Evolutionary conservation across 2,797 vertebrate species (phyloP).

Genomic region (Cheirogaleus major): DNA sequence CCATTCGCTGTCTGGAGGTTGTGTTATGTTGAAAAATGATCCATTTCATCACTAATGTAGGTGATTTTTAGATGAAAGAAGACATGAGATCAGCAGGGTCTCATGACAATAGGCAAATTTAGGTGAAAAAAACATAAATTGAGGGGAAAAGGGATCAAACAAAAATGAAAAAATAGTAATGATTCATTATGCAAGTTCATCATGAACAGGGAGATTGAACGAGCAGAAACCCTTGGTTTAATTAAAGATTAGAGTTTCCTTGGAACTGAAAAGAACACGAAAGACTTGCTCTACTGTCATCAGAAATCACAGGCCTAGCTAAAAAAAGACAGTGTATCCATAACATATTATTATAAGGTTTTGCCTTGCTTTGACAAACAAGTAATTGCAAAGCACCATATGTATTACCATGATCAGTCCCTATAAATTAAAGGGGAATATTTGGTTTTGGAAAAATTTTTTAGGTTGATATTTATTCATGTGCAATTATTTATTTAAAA

Average conservation of each 20-base stretch:
- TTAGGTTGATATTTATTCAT: background rate
- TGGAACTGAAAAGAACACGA: background rate
- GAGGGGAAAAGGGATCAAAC: background rate
- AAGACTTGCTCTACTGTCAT: background rate
- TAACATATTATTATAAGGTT: background rate
- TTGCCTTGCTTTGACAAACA: background rate
- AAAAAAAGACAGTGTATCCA: background rate
- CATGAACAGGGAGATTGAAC: background rate
- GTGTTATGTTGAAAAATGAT: background rate
- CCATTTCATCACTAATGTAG: background rate
- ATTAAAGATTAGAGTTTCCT: background rate
- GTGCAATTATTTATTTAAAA: background rate
- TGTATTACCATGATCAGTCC: background rate
- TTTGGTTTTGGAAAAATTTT: background rate
- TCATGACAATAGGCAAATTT: background rate
- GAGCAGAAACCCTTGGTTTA: background rate
- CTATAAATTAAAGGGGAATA: background rate
- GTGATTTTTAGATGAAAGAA: slow-evolving; percentile 24
- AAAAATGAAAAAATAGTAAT: background rate
- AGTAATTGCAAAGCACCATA: background rate
- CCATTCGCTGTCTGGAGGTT: background rate
- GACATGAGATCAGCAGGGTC: background rate
- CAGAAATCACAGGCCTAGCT: slow-evolving; percentile 2
- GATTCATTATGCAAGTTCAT: background rate
- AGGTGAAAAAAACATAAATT: background rate